Evolutionary conservation across 2,113 vertebrate genomes (phyloP).

Genomic region (Pholis gunnellus): DNA sequence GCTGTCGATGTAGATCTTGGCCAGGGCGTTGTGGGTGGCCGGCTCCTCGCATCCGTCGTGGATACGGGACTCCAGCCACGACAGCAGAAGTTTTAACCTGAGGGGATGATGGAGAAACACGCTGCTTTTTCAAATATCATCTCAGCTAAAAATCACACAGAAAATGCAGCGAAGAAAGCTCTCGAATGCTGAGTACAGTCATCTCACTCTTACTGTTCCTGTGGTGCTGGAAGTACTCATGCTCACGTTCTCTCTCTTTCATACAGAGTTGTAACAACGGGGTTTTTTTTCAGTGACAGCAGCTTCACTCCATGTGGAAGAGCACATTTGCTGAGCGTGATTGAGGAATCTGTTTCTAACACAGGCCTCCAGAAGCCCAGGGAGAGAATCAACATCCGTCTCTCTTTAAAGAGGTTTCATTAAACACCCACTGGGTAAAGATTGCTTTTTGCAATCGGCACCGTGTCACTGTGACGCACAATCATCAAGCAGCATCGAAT

Average conservation of each 20-base stretch:
- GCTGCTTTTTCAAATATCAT: background rate
- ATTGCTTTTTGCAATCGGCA: background rate
- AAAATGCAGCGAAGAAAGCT: background rate
- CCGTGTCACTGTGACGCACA: background rate
- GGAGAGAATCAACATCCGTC: background rate
- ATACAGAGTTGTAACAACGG: background rate
- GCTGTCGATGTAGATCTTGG: constrained; percentile 96
- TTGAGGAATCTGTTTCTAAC: background rate
- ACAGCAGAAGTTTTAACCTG: constrained; percentile 91
- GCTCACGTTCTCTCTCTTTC: background rate
- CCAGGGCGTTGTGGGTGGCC: constrained; percentile 92
- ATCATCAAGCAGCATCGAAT: background rate
- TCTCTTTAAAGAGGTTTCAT: background rate
- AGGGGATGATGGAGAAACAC: background rate
- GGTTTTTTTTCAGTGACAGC: background rate
- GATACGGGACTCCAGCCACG: constrained; percentile 92
- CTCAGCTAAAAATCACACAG: background rate
- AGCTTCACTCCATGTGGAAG: background rate
- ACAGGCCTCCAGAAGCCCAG: background rate
- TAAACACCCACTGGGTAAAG: background rate
- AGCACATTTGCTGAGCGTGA: background rate
- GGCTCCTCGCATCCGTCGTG: constrained; percentile 94
- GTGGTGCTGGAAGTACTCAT: background rate
- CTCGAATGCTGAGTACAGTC: background rate
- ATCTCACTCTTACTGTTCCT: background rate